Percentiles rank a stretch among this genome's conserved stretches.
Conservation (phyloP, 2,888 invertebrate genomes). For the Malthinus flaveolus region DNA sequence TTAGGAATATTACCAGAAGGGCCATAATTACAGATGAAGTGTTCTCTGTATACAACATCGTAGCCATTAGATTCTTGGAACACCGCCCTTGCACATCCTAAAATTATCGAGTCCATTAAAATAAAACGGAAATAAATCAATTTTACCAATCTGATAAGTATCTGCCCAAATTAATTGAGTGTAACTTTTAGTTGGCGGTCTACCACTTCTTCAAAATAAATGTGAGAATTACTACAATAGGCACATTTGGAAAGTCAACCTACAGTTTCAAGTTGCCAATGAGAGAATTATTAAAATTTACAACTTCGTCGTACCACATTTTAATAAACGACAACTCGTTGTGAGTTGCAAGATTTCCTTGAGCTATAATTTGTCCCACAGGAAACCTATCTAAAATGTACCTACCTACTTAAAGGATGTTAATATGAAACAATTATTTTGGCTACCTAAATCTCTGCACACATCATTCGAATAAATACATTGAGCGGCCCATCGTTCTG, state of each 20-base stretch:
- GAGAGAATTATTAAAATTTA: conserved; percentile 36
- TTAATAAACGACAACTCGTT: conserved; percentile 42
- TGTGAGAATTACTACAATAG: conserved; percentile 11
- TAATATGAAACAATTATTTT: not conserved
- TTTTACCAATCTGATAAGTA: conserved; percentile 40
- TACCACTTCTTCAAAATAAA: conserved; percentile 6
- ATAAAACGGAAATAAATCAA: not conserved
- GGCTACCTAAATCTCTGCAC: conserved; percentile 51
- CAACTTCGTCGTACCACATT: conserved; percentile 52
- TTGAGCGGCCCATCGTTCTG: conserved; percentile 55
- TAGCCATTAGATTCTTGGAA: conserved; percentile 40
- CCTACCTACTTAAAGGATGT: conserved; percentile 26
- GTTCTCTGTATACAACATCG: conserved; percentile 42
- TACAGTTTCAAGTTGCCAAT: conserved; percentile 38
- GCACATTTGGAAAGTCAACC: conserved; percentile 11
- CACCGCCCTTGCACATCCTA: conserved; percentile 47
- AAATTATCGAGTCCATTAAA: conserved; percentile 11
- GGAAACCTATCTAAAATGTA: conserved; percentile 46
- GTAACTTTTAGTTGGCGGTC: conserved; percentile 31
- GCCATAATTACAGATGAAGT: conserved; percentile 52
- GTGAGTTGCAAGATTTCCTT: conserved; percentile 44
- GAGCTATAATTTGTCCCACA: conserved; percentile 54
- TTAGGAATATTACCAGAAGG: conserved; percentile 50
- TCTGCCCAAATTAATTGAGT: conserved; percentile 50
- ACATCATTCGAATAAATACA: conserved; percentile 51